phyloP scores from a whole-genome alignment of 2,797 vertebrate species.

The Ispidina picta region DNA sequence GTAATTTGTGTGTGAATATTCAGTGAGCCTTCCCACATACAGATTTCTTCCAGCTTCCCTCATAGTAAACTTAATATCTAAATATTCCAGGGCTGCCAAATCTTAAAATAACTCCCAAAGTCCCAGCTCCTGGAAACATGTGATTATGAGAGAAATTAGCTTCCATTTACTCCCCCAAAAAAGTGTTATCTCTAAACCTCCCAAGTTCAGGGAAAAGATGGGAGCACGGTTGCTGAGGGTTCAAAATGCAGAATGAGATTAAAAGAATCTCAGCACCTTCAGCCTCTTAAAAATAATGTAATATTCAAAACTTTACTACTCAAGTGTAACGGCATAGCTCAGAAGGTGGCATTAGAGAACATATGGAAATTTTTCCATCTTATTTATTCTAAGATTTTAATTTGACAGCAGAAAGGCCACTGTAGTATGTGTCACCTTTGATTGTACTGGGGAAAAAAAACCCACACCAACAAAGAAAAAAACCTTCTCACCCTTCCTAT shows the following conservation, averaged over 20 bases:
- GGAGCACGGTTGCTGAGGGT: neutral
- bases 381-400: slow-evolving; percentile 29
- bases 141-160: neutral
- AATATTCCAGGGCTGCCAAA: slow-evolving; percentile 3
- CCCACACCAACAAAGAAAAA: neutral
- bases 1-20: slow-evolving; percentile 45
- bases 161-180: neutral
- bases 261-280: neutral
- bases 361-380: neutral
- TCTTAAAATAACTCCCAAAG: slow-evolving; percentile 20
- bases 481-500: neutral
- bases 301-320: slow-evolving; percentile 6
- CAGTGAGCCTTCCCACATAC: slow-evolving; percentile 25
- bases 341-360: neutral
- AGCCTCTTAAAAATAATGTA: neutral
- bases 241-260: neutral
- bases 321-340: neutral
- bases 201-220: neutral
- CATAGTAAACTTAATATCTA: slow-evolving; percentile 60
- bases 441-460: neutral
- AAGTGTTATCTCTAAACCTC: neutral
- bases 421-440: neutral
- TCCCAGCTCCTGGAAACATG: neutral
- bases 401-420: neutral
- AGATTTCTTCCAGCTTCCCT: slow-evolving; percentile 34